Evolutionary conservation across 2,113 vertebrate species (phyloP), one percentile per base, ranked within the genome.

Genomic region (Eptesicus fuscus): DNA sequence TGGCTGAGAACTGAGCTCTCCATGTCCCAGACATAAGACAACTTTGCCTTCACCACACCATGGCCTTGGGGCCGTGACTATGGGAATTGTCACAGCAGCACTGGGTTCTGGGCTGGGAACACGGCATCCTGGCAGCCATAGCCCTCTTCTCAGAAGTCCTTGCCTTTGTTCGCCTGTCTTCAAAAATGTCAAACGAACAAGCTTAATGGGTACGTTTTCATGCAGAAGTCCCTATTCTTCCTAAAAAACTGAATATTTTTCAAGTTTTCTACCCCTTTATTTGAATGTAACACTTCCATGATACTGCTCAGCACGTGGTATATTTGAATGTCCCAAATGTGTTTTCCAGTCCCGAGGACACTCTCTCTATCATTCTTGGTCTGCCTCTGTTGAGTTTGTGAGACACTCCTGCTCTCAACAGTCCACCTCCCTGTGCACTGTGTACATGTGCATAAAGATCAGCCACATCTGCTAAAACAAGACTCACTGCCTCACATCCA

Each of bases 271-370:
- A 7, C 63, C n/a, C 5, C 40, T 63, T 71, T 42, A 17, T 28
- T 95, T 40, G 23, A 73, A 40, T 23, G 20, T 37, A 37, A 53
- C 0, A 9, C 6, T 5, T 11, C 7, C 20, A 28, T 37, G 1
- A 11, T 18, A 32, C 11, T 9, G 35, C 42, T 44, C 51, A 59
- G 28, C 7, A 2, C 1, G 0, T 14, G 23, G 25, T 0, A 9
- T 30, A n/a, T 23, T 5, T 20, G 71, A 59, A 25, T 13, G 14
- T 37, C 23, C 28, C 70, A 35, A 6, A 63, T 14, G 17, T 70
- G 23, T 73, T 83, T 4, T 9, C 53, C 47, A 1, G 23, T 9
- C 47, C 56, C 10, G 9, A n/a, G 25, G 70, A 2, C 22, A 1
- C 28, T 20, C 69, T 85, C 35, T 30, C 11, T 16, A 22, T 32